These are phyloP conservation scores for Amblyjoppa proteus DNA, from an alignment of 2,888 invertebrate species.

Conservation along the genomic window DNA sequence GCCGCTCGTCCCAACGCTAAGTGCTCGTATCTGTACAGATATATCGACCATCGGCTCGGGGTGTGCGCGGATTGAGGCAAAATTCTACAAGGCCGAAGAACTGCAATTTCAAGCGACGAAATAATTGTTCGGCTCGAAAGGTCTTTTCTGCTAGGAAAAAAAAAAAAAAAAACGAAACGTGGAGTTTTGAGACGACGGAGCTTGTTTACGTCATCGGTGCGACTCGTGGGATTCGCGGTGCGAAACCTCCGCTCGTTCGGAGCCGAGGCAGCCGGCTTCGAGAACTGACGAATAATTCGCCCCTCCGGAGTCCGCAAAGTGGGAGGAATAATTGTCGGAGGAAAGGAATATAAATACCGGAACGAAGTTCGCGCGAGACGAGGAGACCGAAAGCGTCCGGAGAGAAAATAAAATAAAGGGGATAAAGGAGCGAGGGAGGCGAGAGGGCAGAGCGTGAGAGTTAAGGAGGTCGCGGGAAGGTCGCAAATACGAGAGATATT, in stretches of 20 bases:
- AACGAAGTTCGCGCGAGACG: neutral
- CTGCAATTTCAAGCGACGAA: neutral
- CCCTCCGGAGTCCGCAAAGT: neutral
- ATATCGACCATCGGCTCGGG: slow-evolving; percentile 48
- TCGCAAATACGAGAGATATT: slow-evolving; percentile 8
- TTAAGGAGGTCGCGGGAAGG: slow-evolving; percentile 18
- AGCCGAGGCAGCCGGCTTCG: neutral
- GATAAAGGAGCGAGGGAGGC: neutral
- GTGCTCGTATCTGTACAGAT: slow-evolving; percentile 14
- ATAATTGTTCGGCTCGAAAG: neutral
- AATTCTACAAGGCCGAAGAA: neutral
- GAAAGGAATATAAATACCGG: slow-evolving; percentile 8
- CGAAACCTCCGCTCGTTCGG: neutral
- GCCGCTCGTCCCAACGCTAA: slow-evolving; percentile 17
- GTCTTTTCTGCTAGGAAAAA: too few relatives aligned
- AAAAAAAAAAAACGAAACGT: too few relatives aligned
- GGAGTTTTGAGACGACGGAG: too few relatives aligned
- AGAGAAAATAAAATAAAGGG: neutral
- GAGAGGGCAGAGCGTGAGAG: neutral
- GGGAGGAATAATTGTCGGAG: neutral
- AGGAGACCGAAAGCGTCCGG: neutral
- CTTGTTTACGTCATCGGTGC: slow-evolving; percentile 2
- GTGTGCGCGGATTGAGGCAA: neutral
- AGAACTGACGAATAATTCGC: neutral
- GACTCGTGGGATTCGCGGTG: slow-evolving; percentile 7